Base-by-base conservation (phyloP, 1,140 invertebrate species). In the Drosophila malerkotliana region DNA sequence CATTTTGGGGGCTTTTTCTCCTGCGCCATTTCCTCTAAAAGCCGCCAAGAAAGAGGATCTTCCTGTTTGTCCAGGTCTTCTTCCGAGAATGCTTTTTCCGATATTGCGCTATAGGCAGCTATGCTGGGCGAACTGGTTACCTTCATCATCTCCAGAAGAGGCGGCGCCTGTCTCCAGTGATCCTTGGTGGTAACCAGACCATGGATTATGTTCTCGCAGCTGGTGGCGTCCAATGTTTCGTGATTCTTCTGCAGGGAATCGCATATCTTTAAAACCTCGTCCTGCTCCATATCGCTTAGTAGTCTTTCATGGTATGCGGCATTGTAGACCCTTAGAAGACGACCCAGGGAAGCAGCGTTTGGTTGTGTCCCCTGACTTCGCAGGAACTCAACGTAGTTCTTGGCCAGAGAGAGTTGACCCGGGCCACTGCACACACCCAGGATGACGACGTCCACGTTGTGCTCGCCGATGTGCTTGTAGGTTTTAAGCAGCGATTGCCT, bases 111-210 rank as follows among this genome's bases (percentile, higher is more conserved):
- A 37, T 88, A 91, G 10, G 84, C 90, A 1, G 58, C 21, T 5
- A 78, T 39, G 44, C 51, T 90, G 30, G 90, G 88, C 15, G 72
- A 80, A 30, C 72, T 92, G 21, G 90, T 92, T 45, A 93, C 37
- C 80, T 93, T 92, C 60, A 94, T 92, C 75, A 93, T 93, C 52
- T 95, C 91, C 8, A 96, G 92, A 28, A 96, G 72, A 72, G 94
- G 92, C 1, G 94, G 44, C 57, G 93, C 92, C 61, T 94, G 93
- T 73, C 93, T 92, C 95, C 95, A 96, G 26, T 88, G 30, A 56
- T 93, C 79, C 58, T 90, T 81, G 10, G 96, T 95, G 34, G 93
- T 77, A 72, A 94, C 94, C 3, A 97, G 80, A 1, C 93, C 95
- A 54, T 85, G 76, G 45, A 96, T 92, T 12, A 95, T 89, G 84